Percentiles rank a stretch among this genome's conserved stretches.
phyloP scores from a whole-genome alignment of 2,888 invertebrate genomes.

The Cataglyphis altisquamis region DNA sequence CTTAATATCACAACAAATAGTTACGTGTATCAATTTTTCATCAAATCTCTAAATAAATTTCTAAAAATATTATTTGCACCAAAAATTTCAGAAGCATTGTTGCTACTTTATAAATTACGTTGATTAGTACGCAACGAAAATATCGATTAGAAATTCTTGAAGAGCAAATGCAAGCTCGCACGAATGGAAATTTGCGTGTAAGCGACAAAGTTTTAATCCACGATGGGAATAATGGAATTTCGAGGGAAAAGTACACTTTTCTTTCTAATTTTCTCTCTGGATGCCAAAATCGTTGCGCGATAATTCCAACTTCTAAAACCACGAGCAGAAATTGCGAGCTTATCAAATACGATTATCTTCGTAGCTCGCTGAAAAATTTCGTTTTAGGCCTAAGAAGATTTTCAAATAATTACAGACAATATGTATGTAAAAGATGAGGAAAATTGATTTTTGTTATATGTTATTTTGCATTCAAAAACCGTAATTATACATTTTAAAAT shows the following conservation, averaged over 20 bases:
- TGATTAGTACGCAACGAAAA: slow-evolving; percentile 2
- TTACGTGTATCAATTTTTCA: not conserved
- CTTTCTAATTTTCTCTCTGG: slow-evolving; percentile 52
- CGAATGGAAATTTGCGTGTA: slow-evolving; percentile 23
- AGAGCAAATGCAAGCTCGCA: slow-evolving; percentile 14
- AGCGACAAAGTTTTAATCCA: slow-evolving; percentile 57
- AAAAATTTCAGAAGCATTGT: not conserved
- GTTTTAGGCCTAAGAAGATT: slow-evolving; percentile 36
- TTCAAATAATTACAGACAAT: slow-evolving; percentile 32
- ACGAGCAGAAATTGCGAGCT: slow-evolving; percentile 37
- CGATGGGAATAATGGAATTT: slow-evolving; percentile 45
- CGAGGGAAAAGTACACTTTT: slow-evolving; percentile 34
- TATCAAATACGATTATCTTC: slow-evolving; percentile 45
- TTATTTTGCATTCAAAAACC: not conserved
- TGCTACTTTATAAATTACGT: not conserved
- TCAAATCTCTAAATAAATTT: not conserved
- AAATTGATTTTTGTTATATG: slow-evolving; percentile 22
- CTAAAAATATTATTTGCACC: not conserved
- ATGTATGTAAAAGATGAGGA: not conserved
- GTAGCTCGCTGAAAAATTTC: slow-evolving; percentile 17
- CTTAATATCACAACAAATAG: not conserved
- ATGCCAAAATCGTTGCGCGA: slow-evolving; percentile 48
- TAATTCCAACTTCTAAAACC: slow-evolving; percentile 41
- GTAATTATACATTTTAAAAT: slow-evolving; percentile 27
- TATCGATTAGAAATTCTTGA: slow-evolving; percentile 29